Conservation (phyloP, 2,113 vertebrate genomes). For the Psammodynastes pulverulentus region DNA sequence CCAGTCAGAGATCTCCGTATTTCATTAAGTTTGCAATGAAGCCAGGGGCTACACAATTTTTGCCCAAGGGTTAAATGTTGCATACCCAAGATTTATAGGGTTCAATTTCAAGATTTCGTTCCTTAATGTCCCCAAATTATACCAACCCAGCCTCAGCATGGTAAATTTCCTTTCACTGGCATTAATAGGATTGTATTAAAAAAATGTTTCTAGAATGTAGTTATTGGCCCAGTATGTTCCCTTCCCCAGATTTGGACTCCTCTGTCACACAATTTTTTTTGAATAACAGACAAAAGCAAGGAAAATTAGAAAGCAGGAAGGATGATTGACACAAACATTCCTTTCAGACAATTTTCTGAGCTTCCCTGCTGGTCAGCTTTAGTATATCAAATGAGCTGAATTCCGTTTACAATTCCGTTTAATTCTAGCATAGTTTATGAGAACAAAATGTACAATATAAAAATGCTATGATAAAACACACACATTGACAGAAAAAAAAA, state of each 20-base stretch:
- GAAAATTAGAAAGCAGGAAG: not conserved
- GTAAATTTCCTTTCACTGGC: not conserved
- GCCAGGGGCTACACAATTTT: not conserved
- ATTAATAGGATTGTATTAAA: not conserved
- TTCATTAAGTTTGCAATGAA: not conserved
- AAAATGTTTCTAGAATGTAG: not conserved
- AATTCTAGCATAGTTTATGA: not conserved
- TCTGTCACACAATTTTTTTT: not conserved
- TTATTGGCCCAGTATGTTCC: not conserved
- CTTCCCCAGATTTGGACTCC: not conserved
- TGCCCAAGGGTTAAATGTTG: not conserved
- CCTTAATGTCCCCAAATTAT: not conserved
- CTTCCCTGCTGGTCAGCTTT: not conserved
- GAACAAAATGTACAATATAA: slow-evolving; percentile 14
- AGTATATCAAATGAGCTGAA: not conserved
- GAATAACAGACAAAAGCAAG: not conserved
- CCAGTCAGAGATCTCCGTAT: not conserved
- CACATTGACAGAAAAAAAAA: not conserved
- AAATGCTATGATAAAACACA: not conserved
- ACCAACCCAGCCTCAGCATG: not conserved
- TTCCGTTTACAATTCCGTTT: not conserved
- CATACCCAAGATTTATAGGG: not conserved
- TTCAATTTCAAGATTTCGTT: not conserved
- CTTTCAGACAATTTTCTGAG: not conserved
- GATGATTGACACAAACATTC: not conserved